A percentile compares a stretch with the other conserved stretches of the same genome.
Evolutionary conservation across 2,797 vertebrate genomes (phyloP).

Genomic region (Leptoclinus maculatus): DNA sequence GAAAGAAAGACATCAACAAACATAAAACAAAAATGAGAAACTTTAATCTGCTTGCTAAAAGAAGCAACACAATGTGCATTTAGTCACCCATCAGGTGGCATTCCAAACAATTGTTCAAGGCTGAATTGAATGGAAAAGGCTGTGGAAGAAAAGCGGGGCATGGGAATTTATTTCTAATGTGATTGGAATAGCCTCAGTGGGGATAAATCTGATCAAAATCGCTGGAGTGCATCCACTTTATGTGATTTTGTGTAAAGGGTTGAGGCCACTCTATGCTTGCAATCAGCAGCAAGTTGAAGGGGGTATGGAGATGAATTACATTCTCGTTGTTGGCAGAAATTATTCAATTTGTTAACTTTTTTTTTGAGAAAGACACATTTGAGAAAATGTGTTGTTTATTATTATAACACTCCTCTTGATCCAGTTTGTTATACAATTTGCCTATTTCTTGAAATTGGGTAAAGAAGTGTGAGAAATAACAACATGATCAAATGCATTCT

Average conservation of each 20-base stretch:
- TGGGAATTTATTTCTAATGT: slow-evolving; percentile 74
- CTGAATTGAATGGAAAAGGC: slow-evolving; percentile 58
- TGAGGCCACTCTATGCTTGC: slow-evolving; percentile 53
- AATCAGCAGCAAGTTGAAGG: slow-evolving; percentile 68
- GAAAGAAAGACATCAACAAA: slow-evolving; percentile 9
- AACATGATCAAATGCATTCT: slow-evolving; percentile 18
- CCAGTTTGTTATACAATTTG: slow-evolving; percentile 35
- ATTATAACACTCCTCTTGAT: slow-evolving; percentile 21
- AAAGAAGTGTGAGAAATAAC: slow-evolving; percentile 19
- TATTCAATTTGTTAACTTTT: slow-evolving; percentile 53
- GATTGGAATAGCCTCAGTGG: slow-evolving; percentile 70
- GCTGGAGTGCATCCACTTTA: slow-evolving; percentile 75
- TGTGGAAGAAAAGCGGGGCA: slow-evolving; percentile 52
- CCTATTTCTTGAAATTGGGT: slow-evolving; percentile 15
- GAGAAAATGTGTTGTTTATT: slow-evolving; percentile 40
- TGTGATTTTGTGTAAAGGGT: slow-evolving; percentile 64
- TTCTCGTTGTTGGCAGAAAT: slow-evolving; percentile 58
- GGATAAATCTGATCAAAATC: slow-evolving; percentile 77
- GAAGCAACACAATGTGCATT: slow-evolving; percentile 41
- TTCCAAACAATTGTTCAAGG: slow-evolving; percentile 60
- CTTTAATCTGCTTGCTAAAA: slow-evolving; percentile 25
- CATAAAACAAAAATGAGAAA: slow-evolving; percentile 32
- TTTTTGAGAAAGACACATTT: slow-evolving; percentile 26
- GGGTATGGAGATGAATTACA: slow-evolving; percentile 60
- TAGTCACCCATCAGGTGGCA: slow-evolving; percentile 58